These are phyloP conservation scores for Papilio polyxenes DNA, from an alignment of 1,140 invertebrate genomes.

Conservation along the genomic window DNA sequence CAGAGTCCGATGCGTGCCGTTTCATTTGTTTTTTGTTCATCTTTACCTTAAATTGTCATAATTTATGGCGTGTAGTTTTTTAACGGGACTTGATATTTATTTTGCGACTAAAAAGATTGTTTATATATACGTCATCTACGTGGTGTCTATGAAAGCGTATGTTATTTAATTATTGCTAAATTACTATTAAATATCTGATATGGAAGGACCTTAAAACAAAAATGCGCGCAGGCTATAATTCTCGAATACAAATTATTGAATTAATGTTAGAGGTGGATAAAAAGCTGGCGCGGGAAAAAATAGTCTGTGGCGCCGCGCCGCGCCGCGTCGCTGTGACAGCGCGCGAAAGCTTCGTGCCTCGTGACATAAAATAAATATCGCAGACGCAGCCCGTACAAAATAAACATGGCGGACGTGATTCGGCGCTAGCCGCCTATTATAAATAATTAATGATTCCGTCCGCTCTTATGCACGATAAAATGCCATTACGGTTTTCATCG, in stretches of 20 bases:
- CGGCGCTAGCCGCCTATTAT: slow-evolving; percentile 72
- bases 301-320: slow-evolving; percentile 21
- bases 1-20: slow-evolving; percentile 3
- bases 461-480: slow-evolving; percentile 79
- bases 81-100: background rate
- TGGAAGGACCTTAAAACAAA: background rate
- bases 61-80: slow-evolving; percentile 17
- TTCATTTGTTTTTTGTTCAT: slow-evolving; percentile 1
- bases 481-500: slow-evolving; percentile 79
- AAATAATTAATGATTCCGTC: slow-evolving; percentile 79
- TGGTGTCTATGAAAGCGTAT: background rate
- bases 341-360: slow-evolving; percentile 34
- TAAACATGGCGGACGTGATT: slow-evolving; percentile 50
- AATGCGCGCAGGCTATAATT: background rate
- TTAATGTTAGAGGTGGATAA: slow-evolving; percentile 28
- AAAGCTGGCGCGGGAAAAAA: slow-evolving; percentile 10
- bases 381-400: slow-evolving; percentile 41
- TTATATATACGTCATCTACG: background rate
- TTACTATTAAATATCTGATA: background rate
- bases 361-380: slow-evolving; percentile 52
- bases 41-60: slow-evolving; percentile 18
- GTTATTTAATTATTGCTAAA: background rate
- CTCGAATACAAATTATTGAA: slow-evolving; percentile 29
- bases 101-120: background rate
- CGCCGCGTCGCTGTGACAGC: slow-evolving; percentile 21